Evolutionary conservation across 2,797 vertebrate genomes (phyloP), one percentile per base, ranked within the genome.

Genomic region (Sandelia bainsii): DNA sequence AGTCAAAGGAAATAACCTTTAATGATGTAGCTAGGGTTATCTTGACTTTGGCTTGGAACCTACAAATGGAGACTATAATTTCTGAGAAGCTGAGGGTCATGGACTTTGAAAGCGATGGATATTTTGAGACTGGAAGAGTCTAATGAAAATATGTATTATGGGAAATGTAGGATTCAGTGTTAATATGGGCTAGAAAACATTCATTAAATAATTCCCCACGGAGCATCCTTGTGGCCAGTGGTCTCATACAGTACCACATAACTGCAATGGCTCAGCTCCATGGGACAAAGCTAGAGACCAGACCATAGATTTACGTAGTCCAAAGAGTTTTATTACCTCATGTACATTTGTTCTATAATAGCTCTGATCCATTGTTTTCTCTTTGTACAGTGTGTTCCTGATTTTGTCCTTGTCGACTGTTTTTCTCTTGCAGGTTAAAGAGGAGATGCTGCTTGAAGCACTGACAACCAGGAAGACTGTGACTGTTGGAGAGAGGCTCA

Each of bases 401-500:
- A 48, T 37, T 4, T 56, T 59, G 11, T 59, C 16, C 10, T 27
- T 65, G 14, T 58, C 16, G 14, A 5, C 5, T 44, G 14, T 45
- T 65, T 32, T 72, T 62, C 27, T 57, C 32, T 17, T 29, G 37
- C 70, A 98, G 97, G 97, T 98, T 60, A 97, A 96, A 89, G 97
- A 98, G 91, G 96, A 97, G 88, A 96, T 96, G 96, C 92, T 98
- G 3, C 95, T 96, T 71, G 97, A 98, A 80, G 96, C 96, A 4
- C 85, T 98, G 80, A 96, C 96, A 52, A 97, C 96, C 48, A 95
- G 97, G 83, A 97, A 97, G 89, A 97, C 97, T 0, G 95, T 98
- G 87, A 97, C 97, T 1, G 97, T 97, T 0, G 97, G 97, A 66
- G 97, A 98, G 88, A 95, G 95, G 83, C 94, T 98, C 79, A 95